A percentile compares a stretch with the other conserved stretches of the same genome.
phyloP scores from a whole-genome alignment of 1,140 invertebrate genomes.

The Drosophila saltans region DNA sequence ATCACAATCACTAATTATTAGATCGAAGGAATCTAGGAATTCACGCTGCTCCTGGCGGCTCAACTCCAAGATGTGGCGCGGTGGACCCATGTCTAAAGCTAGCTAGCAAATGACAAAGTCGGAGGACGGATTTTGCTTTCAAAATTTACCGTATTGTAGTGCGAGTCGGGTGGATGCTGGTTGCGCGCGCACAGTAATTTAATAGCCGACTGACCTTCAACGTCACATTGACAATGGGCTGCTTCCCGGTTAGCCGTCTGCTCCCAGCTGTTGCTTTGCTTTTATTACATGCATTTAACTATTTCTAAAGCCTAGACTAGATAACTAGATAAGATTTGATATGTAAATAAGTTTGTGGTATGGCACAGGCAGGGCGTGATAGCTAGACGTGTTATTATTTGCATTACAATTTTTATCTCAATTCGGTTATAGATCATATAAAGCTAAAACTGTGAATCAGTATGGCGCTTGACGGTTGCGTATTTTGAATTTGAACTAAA shows the following conservation, averaged over 20 bases:
- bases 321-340: slow-evolving; percentile 55
- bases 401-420: slow-evolving; percentile 1
- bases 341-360: slow-evolving; percentile 43
- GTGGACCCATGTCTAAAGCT: slow-evolving; percentile 52
- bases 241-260: neutral
- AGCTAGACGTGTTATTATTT: neutral
- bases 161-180: slow-evolving; percentile 41
- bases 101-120: slow-evolving; percentile 7
- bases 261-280: slow-evolving; percentile 24
- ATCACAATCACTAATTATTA: slow-evolving; percentile 70
- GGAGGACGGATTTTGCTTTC: neutral
- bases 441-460: neutral
- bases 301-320: slow-evolving; percentile 41
- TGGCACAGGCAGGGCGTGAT: neutral
- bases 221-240: slow-evolving; percentile 64
- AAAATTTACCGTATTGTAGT: neutral
- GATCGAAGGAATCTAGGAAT: slow-evolving; percentile 71
- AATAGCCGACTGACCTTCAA: slow-evolving; percentile 60
- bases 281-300: neutral
- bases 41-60: slow-evolving; percentile 56
- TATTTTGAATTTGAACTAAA: neutral
- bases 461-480: neutral
- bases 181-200: slow-evolving; percentile 69
- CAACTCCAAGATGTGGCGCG: slow-evolving; percentile 69
- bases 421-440: neutral